A percentile compares a stretch with the other conserved stretches of the same genome.
phyloP scores from a whole-genome alignment of 2,113 vertebrate genomes.

The Tinamus guttatus region DNA sequence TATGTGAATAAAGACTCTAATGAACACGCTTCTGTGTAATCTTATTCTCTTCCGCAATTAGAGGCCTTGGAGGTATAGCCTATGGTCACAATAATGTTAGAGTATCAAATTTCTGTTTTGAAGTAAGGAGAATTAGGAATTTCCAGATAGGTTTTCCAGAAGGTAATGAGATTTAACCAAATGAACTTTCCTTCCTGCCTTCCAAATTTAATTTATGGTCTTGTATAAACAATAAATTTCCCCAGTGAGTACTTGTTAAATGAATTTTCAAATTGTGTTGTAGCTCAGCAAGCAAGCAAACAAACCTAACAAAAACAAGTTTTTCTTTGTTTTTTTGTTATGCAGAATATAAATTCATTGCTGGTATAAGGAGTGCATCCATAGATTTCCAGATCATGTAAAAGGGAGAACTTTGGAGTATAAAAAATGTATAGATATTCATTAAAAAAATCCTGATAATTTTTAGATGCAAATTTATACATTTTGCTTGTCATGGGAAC shows the following conservation, averaged over 20 bases:
- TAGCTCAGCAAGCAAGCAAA: neutral
- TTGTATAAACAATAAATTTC: constrained; percentile 20
- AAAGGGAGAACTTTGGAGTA: neutral
- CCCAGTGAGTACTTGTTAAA: constrained; percentile 1
- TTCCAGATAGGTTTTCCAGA: constrained; percentile 15
- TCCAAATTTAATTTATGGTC: constrained; percentile 28
- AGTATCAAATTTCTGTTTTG: constrained; percentile 22
- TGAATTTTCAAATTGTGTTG: constrained; percentile 17
- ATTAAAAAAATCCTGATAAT: neutral
- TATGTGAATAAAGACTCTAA: neutral
- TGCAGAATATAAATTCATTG: neutral
- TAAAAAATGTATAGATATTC: neutral
- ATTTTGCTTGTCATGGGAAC: neutral
- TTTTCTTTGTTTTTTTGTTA: neutral
- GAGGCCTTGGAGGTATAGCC: neutral
- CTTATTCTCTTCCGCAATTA: constrained; percentile 16
- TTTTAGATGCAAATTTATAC: neutral
- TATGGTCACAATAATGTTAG: neutral
- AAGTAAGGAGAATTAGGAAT: neutral
- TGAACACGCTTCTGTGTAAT: neutral
- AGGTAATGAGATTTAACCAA: constrained; percentile 34
- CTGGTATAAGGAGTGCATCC: neutral
- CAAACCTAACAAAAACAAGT: neutral
- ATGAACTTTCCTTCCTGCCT: constrained; percentile 16
- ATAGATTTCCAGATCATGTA: neutral